Percentiles rank a stretch among this genome's conserved stretches.
Evolutionary conservation across 2,113 vertebrate species (phyloP).

Genomic region (Holacanthus passer): DNA sequence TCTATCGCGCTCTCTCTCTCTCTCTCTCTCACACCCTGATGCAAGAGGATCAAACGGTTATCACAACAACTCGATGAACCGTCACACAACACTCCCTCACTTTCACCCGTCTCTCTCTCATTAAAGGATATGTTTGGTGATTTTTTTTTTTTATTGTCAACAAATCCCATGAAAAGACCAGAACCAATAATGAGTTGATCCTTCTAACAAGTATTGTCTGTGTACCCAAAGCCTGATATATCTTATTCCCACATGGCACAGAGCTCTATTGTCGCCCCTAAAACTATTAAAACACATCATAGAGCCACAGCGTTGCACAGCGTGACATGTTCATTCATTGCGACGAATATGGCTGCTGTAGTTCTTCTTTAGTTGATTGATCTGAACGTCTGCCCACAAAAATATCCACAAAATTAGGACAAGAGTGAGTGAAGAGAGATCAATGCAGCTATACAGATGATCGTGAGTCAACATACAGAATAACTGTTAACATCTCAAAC

Average conservation of each 20-base stretch:
- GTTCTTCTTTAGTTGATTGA: neutral
- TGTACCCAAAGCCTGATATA: neutral
- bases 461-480: neutral
- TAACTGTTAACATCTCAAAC: no score
- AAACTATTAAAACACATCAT: slow-evolving; percentile 3
- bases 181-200: slow-evolving; percentile 7
- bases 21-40: neutral
- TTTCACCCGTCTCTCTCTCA: neutral
- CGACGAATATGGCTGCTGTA: neutral
- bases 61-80: slow-evolving; percentile 11
- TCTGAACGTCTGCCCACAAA: slow-evolving; percentile 1
- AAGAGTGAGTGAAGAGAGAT: neutral
- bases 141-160: neutral
- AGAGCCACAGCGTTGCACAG: neutral
- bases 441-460: neutral
- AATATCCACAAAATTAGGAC: neutral
- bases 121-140: neutral
- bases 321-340: neutral
- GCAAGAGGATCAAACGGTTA: slow-evolving; percentile 32
- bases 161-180: slow-evolving; percentile 14
- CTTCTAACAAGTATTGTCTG: neutral
- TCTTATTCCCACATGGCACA: neutral
- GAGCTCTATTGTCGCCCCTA: neutral
- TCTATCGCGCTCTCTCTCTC: neutral
- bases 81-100: neutral